Conservation (phyloP, 2,888 invertebrate species). For the Philereme vetulata region DNA sequence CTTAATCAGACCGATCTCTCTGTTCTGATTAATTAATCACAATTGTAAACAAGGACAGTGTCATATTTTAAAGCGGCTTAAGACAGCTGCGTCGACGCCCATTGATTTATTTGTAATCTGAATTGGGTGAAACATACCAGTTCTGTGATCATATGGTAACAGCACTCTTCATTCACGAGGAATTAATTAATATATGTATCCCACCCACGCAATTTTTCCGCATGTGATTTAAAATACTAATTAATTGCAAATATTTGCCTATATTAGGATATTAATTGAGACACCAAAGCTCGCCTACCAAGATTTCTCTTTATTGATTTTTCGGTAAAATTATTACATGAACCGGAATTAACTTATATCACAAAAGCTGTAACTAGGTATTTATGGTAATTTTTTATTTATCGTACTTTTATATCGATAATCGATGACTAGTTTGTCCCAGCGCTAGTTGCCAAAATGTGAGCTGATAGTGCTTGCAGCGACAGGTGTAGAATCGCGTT, state of each 20-base stretch:
- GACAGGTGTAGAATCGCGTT: conserved; percentile 59
- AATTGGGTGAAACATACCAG: conserved; percentile 26
- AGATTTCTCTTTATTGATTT: conserved; percentile 3
- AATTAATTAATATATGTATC: conserved; percentile 22
- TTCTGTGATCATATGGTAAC: conserved; percentile 18
- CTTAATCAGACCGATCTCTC: conserved; percentile 43
- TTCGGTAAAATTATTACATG: not conserved
- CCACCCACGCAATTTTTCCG: conserved; percentile 23
- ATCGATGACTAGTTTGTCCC: conserved; percentile 19
- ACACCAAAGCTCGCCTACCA: not conserved
- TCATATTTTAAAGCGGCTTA: conserved; percentile 39
- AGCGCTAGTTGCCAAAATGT: conserved; percentile 44
- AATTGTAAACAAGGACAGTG: conserved; percentile 42
- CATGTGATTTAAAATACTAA: conserved; percentile 13
- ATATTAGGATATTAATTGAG: conserved; percentile 26
- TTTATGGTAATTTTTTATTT: not conserved
- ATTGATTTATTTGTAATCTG: conserved; percentile 38
- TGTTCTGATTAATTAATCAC: conserved; percentile 44
- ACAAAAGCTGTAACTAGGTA: not conserved
- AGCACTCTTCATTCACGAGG: conserved; percentile 20
- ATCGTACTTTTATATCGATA: conserved; percentile 24
- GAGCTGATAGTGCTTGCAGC: conserved; percentile 60
- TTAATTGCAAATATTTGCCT: conserved; percentile 21
- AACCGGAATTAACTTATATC: not conserved
- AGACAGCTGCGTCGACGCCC: conserved; percentile 41